phyloP scores from a whole-genome alignment of 1,140 invertebrate genomes.

The Zaprionus gabonicus region DNA sequence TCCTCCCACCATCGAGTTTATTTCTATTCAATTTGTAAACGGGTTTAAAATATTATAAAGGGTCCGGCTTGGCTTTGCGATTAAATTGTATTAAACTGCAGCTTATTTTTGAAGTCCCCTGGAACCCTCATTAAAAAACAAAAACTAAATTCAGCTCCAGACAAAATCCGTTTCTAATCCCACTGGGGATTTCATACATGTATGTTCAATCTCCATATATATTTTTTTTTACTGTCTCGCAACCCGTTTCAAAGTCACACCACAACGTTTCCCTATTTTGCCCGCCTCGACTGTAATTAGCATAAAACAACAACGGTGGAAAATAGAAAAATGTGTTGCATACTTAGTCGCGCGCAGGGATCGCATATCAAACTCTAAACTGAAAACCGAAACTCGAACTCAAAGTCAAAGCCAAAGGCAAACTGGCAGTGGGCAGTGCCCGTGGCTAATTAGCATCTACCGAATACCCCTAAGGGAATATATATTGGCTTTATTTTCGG shows the following conservation, averaged over 20 bases:
- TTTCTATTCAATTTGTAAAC: not conserved
- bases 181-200: slow-evolving; percentile 3
- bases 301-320: slow-evolving; percentile 20
- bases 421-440: slow-evolving; percentile 15
- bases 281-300: slow-evolving; percentile 33
- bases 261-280: slow-evolving; percentile 28
- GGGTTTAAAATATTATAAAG: not conserved
- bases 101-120: slow-evolving; percentile 15
- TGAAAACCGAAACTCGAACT: not conserved
- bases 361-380: slow-evolving; percentile 28
- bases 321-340: slow-evolving; percentile 1
- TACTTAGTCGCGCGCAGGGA: not conserved
- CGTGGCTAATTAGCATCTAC: slow-evolving; percentile 43
- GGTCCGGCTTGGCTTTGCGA: not conserved
- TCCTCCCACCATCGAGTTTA: not conserved
- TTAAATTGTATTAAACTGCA: slow-evolving; percentile 10
- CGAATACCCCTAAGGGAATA: slow-evolving; percentile 26
- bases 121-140: slow-evolving; percentile 11
- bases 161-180: slow-evolving; percentile 22
- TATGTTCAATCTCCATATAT: slow-evolving; percentile 15
- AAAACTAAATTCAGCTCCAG: slow-evolving; percentile 14
- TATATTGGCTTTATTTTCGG: slow-evolving; percentile 11
- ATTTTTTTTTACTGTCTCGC: not conserved
- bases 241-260: slow-evolving; percentile 44
- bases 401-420: too few relatives aligned